A percentile compares a stretch with the other conserved stretches of the same genome.
Evolutionary conservation across 2,113 vertebrate species (phyloP).

Genomic region (Dicerorhinus sumatrensis): DNA sequence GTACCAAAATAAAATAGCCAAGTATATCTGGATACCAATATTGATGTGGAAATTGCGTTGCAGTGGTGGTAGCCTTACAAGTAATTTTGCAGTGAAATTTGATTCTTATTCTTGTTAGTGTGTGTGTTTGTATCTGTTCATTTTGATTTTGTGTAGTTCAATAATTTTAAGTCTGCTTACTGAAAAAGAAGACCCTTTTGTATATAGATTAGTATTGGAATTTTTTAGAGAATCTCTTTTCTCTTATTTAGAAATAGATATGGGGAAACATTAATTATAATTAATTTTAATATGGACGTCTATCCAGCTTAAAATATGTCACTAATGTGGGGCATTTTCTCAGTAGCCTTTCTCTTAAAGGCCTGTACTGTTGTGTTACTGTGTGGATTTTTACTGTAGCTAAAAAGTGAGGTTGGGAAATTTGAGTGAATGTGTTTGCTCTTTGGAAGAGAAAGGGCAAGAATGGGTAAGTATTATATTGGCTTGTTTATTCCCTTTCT

Average conservation of each 20-base stretch:
- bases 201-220: neutral
- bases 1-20: constrained; percentile 60
- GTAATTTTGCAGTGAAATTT: neutral
- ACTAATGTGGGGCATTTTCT: neutral
- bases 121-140: neutral
- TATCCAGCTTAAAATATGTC: neutral
- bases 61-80: neutral
- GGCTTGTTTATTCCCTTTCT: neutral
- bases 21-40: neutral
- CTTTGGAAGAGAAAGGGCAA: neutral
- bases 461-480: constrained; percentile 42
- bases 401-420: neutral
- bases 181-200: neutral
- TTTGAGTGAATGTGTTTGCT: neutral
- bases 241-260: constrained; percentile 43
- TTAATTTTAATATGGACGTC: neutral
- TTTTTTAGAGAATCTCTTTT: constrained; percentile 22
- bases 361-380: constrained; percentile 13
- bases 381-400: neutral
- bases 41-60: constrained; percentile 50
- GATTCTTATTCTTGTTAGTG: neutral
- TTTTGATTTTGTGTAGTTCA: constrained; percentile 48
- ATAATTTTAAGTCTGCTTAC: constrained; percentile 43
- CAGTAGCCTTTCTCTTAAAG: constrained; percentile 5
- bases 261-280: neutral